Percentiles rank a stretch among this genome's conserved stretches.
phyloP scores from a whole-genome alignment of 2,797 vertebrate genomes.

The Linurgus olivaceus region DNA sequence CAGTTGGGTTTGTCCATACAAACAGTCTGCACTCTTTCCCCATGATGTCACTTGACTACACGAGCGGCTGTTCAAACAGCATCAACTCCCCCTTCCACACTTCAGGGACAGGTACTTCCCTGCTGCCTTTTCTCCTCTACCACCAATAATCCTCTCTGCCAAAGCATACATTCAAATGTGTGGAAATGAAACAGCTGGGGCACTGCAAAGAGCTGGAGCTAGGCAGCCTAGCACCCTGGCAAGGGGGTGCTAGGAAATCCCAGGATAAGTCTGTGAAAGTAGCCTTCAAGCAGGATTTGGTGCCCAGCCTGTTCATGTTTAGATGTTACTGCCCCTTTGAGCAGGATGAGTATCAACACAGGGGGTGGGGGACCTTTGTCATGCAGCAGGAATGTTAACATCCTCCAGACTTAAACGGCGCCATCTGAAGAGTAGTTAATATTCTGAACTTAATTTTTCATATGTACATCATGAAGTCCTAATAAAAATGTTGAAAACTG shows the following conservation, averaged over 20 bases:
- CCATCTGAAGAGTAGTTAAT: conserved; percentile 25
- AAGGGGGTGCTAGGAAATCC: not conserved
- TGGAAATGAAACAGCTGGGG: not conserved
- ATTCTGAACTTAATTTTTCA: conserved; percentile 64
- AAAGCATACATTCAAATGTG: not conserved
- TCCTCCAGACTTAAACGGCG: conserved; percentile 10
- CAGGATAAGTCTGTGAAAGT: not conserved
- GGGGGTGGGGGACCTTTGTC: conserved; percentile 10
- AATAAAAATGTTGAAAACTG: conserved; percentile 44
- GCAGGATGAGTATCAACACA: not conserved
- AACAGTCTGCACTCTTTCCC: not conserved
- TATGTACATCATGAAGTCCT: conserved; percentile 57
- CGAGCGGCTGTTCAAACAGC: fast-evolving
- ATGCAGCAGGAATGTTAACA: conserved; percentile 48
- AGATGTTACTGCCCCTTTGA: not conserved
- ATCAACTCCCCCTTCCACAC: fast-evolving
- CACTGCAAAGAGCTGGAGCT: not conserved
- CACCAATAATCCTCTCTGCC: not conserved
- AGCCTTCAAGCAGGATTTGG: conserved; percentile 23
- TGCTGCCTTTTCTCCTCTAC: not conserved
- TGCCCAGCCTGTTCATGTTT: not conserved
- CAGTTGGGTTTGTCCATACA: not conserved
- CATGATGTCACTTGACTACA: not conserved
- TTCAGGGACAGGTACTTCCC: not conserved
- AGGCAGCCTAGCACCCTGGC: not conserved